These are phyloP conservation scores for Apodemus speciosus DNA, from an alignment of 2,113 vertebrate genomes.

Conservation along the genomic window DNA sequence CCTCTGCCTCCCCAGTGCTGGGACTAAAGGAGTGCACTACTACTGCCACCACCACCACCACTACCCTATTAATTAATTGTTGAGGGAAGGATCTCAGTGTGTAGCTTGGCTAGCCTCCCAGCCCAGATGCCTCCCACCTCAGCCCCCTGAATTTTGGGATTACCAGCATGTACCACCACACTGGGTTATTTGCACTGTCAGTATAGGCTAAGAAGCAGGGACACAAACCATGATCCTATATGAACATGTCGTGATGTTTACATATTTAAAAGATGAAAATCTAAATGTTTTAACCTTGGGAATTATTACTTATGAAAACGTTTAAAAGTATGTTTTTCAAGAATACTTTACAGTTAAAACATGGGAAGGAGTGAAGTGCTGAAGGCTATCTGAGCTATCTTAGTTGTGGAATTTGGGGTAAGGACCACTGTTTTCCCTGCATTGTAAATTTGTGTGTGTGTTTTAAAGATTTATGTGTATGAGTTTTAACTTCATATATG, in stretches of 20 bases:
- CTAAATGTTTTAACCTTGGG: conserved; percentile 35
- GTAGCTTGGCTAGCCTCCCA: background rate
- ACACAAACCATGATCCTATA: background rate
- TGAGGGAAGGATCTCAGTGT: background rate
- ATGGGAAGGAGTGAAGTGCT: conserved; percentile 3
- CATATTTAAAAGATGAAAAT: background rate
- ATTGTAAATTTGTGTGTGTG: background rate
- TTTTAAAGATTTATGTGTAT: background rate
- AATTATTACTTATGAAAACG: conserved; percentile 42
- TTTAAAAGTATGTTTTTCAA: conserved; percentile 51
- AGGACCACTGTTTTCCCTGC: conserved; percentile 22
- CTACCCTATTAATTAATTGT: background rate
- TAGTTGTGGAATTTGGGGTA: background rate
- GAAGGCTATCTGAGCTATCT: background rate
- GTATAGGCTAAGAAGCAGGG: background rate
- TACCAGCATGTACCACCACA: background rate
- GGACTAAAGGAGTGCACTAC: background rate
- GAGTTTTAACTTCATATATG: background rate
- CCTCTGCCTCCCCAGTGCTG: background rate
- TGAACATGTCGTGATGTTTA: conserved; percentile 6
- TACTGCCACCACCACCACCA: background rate
- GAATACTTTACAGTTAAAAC: conserved; percentile 47
- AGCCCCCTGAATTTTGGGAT: background rate
- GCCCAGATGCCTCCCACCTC: background rate
- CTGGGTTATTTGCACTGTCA: background rate